Percentiles rank a stretch among this genome's conserved stretches.
These are phyloP conservation scores for Drosophila prosaltans DNA, from an alignment of 1,140 invertebrate genomes.

Conservation along the genomic window DNA sequence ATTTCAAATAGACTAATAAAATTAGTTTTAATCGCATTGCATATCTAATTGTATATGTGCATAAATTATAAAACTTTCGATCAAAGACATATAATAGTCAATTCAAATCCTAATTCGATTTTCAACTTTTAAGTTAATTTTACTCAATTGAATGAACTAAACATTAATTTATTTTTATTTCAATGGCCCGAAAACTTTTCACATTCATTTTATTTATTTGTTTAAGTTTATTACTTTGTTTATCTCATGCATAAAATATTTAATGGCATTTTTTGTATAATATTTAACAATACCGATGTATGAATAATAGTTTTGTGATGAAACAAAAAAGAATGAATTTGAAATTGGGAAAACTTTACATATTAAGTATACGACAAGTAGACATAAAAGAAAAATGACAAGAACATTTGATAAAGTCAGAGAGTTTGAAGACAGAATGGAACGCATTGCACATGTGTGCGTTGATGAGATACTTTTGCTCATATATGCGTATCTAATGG, in stretches of 20 bases:
- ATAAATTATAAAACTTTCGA: background rate
- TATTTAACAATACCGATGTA: constrained; percentile 53
- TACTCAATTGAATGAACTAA: constrained; percentile 31
- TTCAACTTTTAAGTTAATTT: constrained; percentile 7
- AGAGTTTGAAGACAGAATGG: constrained; percentile 4
- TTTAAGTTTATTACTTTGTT: constrained; percentile 66
- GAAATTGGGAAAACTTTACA: constrained; percentile 6
- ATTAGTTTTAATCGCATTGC: no score
- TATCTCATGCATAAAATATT: constrained; percentile 42
- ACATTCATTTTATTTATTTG: constrained; percentile 53
- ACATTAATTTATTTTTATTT: constrained; percentile 33
- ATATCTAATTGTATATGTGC: no score
- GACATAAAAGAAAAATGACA: constrained; percentile 31
- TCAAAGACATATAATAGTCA: background rate
- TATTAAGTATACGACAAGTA: constrained; percentile 37
- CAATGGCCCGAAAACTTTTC: constrained; percentile 43
- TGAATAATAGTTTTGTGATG: no score
- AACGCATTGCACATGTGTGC: constrained; percentile 22
- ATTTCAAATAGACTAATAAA: no score
- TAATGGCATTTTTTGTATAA: constrained; percentile 16
- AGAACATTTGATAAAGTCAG: constrained; percentile 37
- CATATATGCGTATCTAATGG: constrained; percentile 74
- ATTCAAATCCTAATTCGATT: background rate
- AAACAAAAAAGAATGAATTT: constrained; percentile 23
- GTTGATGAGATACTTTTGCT: constrained; percentile 42